These are phyloP conservation scores for rat (Rattus norvegicus) DNA, from an alignment of 2,113 vertebrate genomes.

Conservation along the genomic window GRCr8 NC_086019.1:215117001-215117500, in stretches of 20 bases:
- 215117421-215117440: background rate
- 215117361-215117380: background rate
- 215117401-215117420: background rate
- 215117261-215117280: constrained; percentile 97
- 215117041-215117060: too few relatives aligned
- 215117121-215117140: constrained; percentile 99
- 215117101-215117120: constrained; percentile 96
- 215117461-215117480: too few relatives aligned
- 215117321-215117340: constrained; percentile 89
- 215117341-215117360: too few relatives aligned
- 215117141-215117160: constrained; percentile 98
- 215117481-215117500: background rate
- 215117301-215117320: constrained; percentile 99
- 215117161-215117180: constrained; percentile 98
- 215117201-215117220: constrained; percentile 99
- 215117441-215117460: background rate
- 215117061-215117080: too few relatives aligned
- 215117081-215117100: constrained; percentile 91
- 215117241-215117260: constrained; percentile 96
- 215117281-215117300: constrained; percentile 99
- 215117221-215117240: constrained; percentile 98
- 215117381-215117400: background rate
- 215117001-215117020: too few relatives aligned
- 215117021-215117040: too few relatives aligned
- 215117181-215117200: constrained; percentile 96